Evolutionary conservation across 2,113 vertebrate genomes (phyloP).

Genomic region (Uria aalge): DNA sequence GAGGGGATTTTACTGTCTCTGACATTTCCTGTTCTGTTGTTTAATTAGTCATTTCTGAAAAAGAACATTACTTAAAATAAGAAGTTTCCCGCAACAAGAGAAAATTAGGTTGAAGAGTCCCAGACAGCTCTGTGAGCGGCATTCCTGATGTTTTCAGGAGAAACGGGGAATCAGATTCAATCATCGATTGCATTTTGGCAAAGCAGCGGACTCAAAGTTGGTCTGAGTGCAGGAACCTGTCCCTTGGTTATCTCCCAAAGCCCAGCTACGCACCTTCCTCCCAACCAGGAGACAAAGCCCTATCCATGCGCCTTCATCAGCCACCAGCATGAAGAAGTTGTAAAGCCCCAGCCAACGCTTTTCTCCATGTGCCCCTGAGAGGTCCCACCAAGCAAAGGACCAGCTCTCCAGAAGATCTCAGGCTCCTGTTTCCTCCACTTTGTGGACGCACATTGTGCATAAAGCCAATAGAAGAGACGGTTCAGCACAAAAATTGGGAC

Average conservation of each 20-base stretch:
- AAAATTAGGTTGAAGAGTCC: neutral
- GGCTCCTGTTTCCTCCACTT: neutral
- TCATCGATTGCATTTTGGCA: neutral
- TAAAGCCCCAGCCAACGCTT: neutral
- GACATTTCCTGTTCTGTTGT: conserved; percentile 16
- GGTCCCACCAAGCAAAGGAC: neutral
- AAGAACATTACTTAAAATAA: neutral
- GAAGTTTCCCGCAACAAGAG: neutral
- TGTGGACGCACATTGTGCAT: neutral
- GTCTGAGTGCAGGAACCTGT: neutral
- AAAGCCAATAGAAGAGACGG: neutral
- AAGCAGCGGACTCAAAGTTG: neutral
- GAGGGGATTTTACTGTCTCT: conserved; percentile 37
- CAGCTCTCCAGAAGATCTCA: neutral
- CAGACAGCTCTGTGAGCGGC: neutral
- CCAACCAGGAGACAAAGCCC: neutral
- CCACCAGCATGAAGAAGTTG: neutral
- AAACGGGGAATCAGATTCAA: neutral
- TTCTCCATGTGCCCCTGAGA: neutral
- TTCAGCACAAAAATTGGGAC: neutral
- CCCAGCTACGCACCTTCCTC: neutral
- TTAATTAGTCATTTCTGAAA: conserved; percentile 35
- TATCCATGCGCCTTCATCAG: neutral
- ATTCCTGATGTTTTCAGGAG: neutral
- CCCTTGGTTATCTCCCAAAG: neutral